Evolutionary conservation across 2,888 invertebrate genomes (phyloP).

Genomic region (Argyresthia goedartella): DNA sequence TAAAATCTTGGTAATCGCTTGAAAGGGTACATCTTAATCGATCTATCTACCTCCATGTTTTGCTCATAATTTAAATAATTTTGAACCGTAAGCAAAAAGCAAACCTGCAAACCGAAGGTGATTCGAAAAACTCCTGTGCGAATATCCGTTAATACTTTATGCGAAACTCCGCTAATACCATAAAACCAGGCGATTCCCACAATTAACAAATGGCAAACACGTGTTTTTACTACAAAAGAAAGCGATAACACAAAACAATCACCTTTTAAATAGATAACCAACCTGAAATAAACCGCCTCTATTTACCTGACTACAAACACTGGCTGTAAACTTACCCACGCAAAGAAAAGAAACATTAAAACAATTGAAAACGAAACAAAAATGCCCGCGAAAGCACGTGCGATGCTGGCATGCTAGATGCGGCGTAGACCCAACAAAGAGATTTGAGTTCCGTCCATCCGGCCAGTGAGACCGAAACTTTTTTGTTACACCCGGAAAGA

Average conservation of each 20-base stretch:
- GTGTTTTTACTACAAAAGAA: background rate
- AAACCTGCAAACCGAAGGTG: too few relatives aligned
- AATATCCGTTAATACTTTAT: background rate
- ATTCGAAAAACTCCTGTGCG: too few relatives aligned
- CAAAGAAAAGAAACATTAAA: background rate
- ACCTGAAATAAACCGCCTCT: background rate
- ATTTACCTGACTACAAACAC: background rate
- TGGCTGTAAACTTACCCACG: background rate
- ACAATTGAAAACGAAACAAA: background rate
- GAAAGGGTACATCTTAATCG: too few relatives aligned
- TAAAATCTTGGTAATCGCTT: too few relatives aligned
- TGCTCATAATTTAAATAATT: too few relatives aligned
- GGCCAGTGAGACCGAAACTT: background rate
- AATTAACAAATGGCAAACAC: background rate
- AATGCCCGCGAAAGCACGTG: conserved; percentile 1
- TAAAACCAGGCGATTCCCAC: background rate
- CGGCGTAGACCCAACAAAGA: background rate
- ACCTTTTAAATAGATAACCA: background rate
- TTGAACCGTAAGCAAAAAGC: too few relatives aligned
- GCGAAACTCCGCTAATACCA: background rate
- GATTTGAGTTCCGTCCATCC: background rate
- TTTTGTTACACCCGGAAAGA: conserved; percentile 2
- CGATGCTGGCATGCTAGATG: background rate
- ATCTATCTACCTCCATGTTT: too few relatives aligned
- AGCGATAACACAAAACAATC: background rate